Base-by-base conservation (phyloP, 1,140 invertebrate species). In the Heterodera schachtii region DNA sequence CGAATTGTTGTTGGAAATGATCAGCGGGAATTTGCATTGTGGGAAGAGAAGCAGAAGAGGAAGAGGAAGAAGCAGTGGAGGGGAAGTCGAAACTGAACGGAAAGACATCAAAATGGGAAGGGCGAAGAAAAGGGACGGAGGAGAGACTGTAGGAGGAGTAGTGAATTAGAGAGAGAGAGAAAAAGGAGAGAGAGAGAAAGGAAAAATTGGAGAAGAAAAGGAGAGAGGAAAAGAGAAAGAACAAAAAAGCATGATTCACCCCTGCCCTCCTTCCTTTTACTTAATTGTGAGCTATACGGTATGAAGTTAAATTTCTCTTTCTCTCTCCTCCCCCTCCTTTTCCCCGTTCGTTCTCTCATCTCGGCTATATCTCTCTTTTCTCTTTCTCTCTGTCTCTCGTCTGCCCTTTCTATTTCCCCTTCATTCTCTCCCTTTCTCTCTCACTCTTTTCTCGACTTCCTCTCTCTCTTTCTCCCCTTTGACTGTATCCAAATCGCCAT, bases 1-100 rank as follows among this genome's bases (percentile, higher is more conserved):
- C 69, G 44, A 71, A 71, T 11, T 31, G 41, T 46, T 71, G 69
- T n/a, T 31, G 69, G 69, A 46, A 71, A 6, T 71, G 69, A 43
- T 71, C 69, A 43, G 31, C 11, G 7, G 69, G 69, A 21, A 41
- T 41, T 43, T 71, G 69, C 9, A 46, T 71, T 71, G 69, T 16
- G 31, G 69, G 31, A 21, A 64, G 16, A 5, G 57, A 64, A 5
- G 57, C 57, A 46, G 69, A 71, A 46, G 69, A 71, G 67, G 67
- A 21, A 19, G 69, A 41, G 3, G 69, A 11, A 41, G 67, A 21
- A 19, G 69, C 9, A 4, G 69, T 4, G 69, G 69, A 41, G 31
- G 21, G 69, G 69, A 46, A 71, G 69, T 41, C 31, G 9, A 71
- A 16, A 7, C 44, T 46, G 69, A 71, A 71, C 31, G 52, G 31